phyloP scores from a whole-genome alignment of 2,113 vertebrate species.

The Anoura caudifer region DNA sequence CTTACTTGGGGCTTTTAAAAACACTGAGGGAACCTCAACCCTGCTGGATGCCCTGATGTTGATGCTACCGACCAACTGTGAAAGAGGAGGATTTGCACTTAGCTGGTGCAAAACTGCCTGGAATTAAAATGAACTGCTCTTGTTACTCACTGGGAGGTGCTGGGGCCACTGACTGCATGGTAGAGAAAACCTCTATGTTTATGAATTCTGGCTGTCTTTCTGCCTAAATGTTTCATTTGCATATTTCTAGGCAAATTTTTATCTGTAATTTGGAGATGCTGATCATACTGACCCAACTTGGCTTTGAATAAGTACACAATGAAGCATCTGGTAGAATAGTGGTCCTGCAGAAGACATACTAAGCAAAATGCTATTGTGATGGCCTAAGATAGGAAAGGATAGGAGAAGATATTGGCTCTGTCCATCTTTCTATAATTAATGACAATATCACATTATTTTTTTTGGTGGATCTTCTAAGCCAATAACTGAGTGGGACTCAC shows the following conservation, averaged over 20 bases:
- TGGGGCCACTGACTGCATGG: background rate
- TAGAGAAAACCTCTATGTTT: background rate
- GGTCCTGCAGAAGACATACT: background rate
- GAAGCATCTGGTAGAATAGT: background rate
- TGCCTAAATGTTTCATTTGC: background rate
- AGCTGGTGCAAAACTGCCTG: slow-evolving; percentile 25
- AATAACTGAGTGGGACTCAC: slow-evolving; percentile 9
- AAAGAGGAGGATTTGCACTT: slow-evolving; percentile 38
- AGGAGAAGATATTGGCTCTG: background rate
- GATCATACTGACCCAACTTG: background rate
- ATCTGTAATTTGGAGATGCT: background rate
- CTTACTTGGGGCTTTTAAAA: background rate
- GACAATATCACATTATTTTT: slow-evolving; percentile 38
- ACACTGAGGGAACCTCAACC: background rate
- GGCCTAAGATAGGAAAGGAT: slow-evolving; percentile 12
- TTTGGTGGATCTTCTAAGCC: background rate
- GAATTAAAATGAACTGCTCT: background rate
- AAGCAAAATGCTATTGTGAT: background rate
- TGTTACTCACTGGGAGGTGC: background rate
- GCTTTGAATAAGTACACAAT: background rate
- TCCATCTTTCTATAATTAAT: slow-evolving; percentile 21
- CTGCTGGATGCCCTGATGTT: background rate
- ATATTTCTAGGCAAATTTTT: background rate
- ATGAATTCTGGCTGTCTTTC: background rate
- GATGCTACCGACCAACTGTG: background rate